Percentiles rank a stretch among this genome's conserved stretches.
Evolutionary conservation across 2,113 vertebrate genomes (phyloP).

Genomic region (Himantopus leucocephalus): DNA sequence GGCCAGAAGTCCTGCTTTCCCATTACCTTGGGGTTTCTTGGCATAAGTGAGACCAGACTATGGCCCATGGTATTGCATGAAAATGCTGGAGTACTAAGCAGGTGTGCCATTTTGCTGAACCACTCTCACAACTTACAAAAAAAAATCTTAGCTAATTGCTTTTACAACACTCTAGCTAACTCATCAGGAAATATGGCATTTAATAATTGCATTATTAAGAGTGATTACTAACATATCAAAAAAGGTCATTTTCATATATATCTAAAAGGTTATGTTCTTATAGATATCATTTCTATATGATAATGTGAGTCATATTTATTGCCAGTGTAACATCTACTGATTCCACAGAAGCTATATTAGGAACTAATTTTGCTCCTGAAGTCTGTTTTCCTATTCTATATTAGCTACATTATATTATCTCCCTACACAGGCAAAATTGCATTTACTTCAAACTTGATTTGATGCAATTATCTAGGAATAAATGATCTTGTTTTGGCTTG

Average conservation of each 20-base stretch:
- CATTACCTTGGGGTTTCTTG: background rate
- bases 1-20: background rate
- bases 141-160: background rate
- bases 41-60: background rate
- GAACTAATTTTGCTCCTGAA: background rate
- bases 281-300: background rate
- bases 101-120: background rate
- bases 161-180: background rate
- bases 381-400: background rate
- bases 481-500: background rate
- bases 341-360: background rate
- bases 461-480: background rate
- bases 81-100: background rate
- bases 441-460: background rate
- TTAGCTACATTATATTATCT: background rate
- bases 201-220: background rate
- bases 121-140: background rate
- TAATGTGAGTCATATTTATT: background rate
- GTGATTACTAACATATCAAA: background rate
- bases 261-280: background rate
- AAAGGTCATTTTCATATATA: background rate
- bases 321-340: background rate
- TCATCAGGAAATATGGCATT: background rate
- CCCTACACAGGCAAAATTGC: background rate
- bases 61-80: accelerated